Conservation (phyloP, 2,888 invertebrate genomes). For the Mactromeris polynyma region DNA sequence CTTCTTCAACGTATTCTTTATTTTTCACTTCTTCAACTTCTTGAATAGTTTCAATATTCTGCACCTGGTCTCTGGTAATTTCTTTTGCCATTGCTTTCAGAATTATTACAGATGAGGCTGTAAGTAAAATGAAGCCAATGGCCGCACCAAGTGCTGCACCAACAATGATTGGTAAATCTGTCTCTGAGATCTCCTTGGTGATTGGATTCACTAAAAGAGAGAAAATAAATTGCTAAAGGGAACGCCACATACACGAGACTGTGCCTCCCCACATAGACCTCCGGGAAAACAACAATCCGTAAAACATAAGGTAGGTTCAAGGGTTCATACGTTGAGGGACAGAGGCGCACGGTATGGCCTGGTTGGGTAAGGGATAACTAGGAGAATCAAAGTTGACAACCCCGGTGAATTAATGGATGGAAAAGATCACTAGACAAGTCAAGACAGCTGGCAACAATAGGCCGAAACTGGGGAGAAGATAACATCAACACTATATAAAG, state of each 20-base stretch:
- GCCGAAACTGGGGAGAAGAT: too few species aligned
- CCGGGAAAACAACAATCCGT: too few species aligned
- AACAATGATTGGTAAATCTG: background rate
- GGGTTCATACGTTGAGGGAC: too few species aligned
- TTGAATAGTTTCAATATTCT: background rate
- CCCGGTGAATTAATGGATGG: too few species aligned
- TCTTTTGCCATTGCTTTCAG: background rate
- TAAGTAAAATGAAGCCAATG: background rate
- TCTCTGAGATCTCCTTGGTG: background rate
- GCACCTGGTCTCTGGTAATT: background rate
- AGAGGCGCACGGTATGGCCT: too few species aligned
- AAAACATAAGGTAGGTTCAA: background rate
- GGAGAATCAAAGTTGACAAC: too few species aligned
- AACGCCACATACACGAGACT: too few species aligned
- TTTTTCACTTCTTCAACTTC: background rate
- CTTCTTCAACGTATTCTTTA: background rate
- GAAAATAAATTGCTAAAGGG: background rate
- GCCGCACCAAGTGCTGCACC: background rate
- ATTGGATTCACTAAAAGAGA: background rate
- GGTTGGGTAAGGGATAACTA: too few species aligned
- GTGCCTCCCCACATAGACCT: too few species aligned
- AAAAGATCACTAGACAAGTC: too few species aligned
- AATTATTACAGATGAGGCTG: background rate
- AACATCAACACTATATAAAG: too few species aligned
- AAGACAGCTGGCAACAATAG: too few species aligned